A percentile compares a stretch with the other conserved stretches of the same genome.
Conservation (phyloP, 2,888 invertebrate species). For the Trilocha varians region DNA sequence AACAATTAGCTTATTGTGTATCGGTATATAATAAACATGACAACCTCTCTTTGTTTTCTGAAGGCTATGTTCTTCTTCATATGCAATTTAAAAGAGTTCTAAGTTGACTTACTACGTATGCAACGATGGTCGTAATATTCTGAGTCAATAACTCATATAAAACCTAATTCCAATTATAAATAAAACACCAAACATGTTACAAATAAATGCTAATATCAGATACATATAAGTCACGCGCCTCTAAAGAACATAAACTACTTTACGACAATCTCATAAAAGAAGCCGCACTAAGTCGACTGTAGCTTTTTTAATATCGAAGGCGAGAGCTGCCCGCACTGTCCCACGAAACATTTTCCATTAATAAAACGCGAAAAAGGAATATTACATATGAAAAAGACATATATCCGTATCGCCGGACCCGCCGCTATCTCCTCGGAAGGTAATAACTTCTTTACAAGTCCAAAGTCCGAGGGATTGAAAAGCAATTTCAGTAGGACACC, state of each 20-base stretch:
- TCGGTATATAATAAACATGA: too few relatives aligned
- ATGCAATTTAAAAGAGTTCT: too few relatives aligned
- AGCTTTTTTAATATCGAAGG: slow-evolving; percentile 65
- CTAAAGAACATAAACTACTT: slow-evolving; percentile 48
- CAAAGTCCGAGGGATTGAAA: slow-evolving; percentile 76
- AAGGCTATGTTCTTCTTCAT: too few relatives aligned
- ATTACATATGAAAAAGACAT: slow-evolving; percentile 74
- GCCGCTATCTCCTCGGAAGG: slow-evolving; percentile 73
- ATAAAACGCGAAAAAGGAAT: slow-evolving; percentile 75
- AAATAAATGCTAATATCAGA: too few relatives aligned
- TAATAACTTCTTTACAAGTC: slow-evolving; percentile 77
- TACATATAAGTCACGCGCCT: slow-evolving; percentile 18
- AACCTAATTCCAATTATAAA: too few relatives aligned
- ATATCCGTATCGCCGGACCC: slow-evolving; percentile 73
- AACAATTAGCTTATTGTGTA: slow-evolving; percentile 15
- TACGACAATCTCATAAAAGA: slow-evolving; percentile 61
- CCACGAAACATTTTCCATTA: slow-evolving; percentile 74
- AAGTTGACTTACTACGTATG: too few relatives aligned
- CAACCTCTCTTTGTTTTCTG: too few relatives aligned
- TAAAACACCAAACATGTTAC: too few relatives aligned
- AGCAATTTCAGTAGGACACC: slow-evolving; percentile 75
- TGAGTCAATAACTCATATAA: too few relatives aligned
- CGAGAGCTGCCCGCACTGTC: slow-evolving; percentile 62
- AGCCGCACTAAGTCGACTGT: slow-evolving; percentile 51
- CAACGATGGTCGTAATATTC: too few relatives aligned